Evolutionary conservation across 1,140 invertebrate species (phyloP), one percentile per base, ranked within the genome.

Genomic region (Oscheius sp.): DNA sequence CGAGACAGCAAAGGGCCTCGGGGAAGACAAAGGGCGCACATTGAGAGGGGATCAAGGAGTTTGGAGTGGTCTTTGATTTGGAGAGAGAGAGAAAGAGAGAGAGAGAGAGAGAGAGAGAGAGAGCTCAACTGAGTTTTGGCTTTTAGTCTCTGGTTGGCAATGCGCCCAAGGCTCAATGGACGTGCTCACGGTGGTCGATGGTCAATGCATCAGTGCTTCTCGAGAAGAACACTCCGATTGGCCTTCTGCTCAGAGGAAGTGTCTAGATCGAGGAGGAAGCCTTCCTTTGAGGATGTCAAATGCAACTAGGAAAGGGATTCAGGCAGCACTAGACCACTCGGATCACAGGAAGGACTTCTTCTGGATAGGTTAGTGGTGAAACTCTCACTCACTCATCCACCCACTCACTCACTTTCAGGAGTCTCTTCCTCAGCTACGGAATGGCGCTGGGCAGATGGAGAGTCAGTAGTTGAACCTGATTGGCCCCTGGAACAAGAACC

Each of bases 131-230:
- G 3, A 2, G 23, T 31, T 34, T 35, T 35, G 15, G 20, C 3
- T 77, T 77, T 72, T 45, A 78, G 77, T 69, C 58, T 74, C 75
- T 13, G 46, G 49, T 15, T 78, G 77, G 77, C 77, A 77, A 77
- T 78, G 77, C 35, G 77, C 65, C 4, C 70, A 73, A 32, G 49
- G 76, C 26, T 34, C 72, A 31, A 74, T 78, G 77, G 77, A 78
- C 34, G 75, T 78, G 15, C 52, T 78, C 20, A 70, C 65, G 3
- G 67, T 78, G 15, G 63, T 78, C 55, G 77, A 68, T n/a, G 75
- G 68, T 29, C 67, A 63, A 46, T 78, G 77, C 34, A 78, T 68
- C 46, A 55, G 67, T 28, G 70, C 74, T 0, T 61, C 62, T 23
- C 23, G 67, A 35, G 49, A 68, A 36, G 75, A 78, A 64, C 64